A percentile compares a stretch with the other conserved stretches of the same genome.
Conservation (phyloP, 2,888 invertebrate genomes). For the Synanthedon formicaeformis region DNA sequence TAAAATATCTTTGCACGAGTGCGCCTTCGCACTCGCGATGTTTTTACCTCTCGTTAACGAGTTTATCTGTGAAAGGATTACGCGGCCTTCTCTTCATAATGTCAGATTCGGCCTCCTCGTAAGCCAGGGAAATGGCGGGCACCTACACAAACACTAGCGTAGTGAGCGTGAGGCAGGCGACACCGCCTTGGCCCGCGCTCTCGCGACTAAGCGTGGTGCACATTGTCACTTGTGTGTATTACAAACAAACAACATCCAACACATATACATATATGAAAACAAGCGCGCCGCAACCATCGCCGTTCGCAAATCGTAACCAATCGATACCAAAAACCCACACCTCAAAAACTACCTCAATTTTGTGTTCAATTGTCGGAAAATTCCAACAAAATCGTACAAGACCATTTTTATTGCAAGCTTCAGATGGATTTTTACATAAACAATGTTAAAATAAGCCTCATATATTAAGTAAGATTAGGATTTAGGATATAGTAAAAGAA, state of each 20-base stretch:
- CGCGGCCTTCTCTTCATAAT: conserved; percentile 99
- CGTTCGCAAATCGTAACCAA: neutral
- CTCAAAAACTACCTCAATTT: too few relatives aligned
- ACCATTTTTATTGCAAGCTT: too few relatives aligned
- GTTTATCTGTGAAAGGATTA: conserved; percentile 97
- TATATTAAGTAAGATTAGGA: too few relatives aligned
- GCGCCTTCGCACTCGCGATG: conserved; percentile 41
- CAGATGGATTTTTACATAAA: too few relatives aligned
- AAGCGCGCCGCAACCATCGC: conserved; percentile 18
- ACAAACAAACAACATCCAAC: conserved; percentile 51
- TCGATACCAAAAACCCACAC: neutral
- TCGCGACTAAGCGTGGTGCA: conserved; percentile 40
- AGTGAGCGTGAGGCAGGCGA: conserved; percentile 41
- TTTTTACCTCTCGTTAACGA: conserved; percentile 96
- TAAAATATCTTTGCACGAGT: conserved; percentile 58
- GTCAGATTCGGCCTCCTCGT: conserved; percentile 98
- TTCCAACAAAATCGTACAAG: too few relatives aligned
- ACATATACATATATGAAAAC: conserved; percentile 21
- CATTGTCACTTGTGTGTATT: conserved; percentile 36
- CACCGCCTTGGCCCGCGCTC: conserved; percentile 19
- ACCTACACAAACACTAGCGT: conserved; percentile 79
- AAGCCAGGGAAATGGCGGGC: conserved; percentile 98
- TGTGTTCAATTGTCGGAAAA: too few relatives aligned
- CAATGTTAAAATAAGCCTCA: too few relatives aligned
- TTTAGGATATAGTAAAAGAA: too few relatives aligned